These are phyloP conservation scores for Pseudois nayaur DNA, from an alignment of 2,113 vertebrate genomes.

Conservation along the genomic window DNA sequence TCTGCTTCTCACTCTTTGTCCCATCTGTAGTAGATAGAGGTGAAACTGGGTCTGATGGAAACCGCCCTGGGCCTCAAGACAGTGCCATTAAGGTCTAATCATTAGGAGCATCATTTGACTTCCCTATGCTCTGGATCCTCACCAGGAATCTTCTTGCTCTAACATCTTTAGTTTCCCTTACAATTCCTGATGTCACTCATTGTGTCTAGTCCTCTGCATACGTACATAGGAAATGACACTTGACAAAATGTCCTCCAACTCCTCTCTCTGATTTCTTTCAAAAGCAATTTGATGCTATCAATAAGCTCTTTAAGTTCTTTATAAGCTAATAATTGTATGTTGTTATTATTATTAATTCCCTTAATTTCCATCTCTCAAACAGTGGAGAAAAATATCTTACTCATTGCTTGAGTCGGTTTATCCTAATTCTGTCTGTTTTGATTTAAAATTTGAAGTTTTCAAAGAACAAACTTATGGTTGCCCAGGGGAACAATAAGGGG, in stretches of 20 bases:
- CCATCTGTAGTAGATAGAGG: not conserved
- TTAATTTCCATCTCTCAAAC: not conserved
- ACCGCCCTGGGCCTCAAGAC: not conserved
- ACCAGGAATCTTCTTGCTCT: not conserved
- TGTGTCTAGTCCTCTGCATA: not conserved
- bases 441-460: not conserved
- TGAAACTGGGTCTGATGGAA: not conserved
- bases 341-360: not conserved
- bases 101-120: not conserved
- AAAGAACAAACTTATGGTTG: not conserved
- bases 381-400: not conserved
- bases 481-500: not conserved
- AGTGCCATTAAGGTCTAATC: not conserved
- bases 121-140: not conserved
- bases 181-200: not conserved
- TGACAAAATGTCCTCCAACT: not conserved
- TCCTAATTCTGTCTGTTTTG: not conserved
- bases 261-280: not conserved
- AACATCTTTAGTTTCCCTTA: not conserved
- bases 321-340: not conserved
- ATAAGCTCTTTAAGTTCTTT: not conserved
- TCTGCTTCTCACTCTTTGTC: not conserved
- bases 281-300: not conserved
- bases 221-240: not conserved
- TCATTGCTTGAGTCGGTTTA: not conserved